Percentiles rank a stretch among this genome's conserved stretches.
Conservation (phyloP, 2,888 invertebrate genomes). For the Mellilla xanthometata region DNA sequence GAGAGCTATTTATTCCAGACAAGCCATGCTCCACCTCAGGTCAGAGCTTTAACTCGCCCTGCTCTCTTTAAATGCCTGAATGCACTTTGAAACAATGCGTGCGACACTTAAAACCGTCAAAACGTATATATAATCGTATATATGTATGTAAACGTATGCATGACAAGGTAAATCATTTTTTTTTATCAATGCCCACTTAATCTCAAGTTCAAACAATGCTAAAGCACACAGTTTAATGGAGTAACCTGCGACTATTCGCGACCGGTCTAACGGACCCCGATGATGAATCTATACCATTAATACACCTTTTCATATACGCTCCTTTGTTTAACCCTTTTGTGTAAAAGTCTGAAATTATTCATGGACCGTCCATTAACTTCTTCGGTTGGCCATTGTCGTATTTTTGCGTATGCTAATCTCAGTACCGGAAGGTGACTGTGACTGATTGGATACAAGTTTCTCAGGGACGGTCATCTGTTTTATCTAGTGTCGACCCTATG, state of each 20-base stretch:
- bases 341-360: slow-evolving; percentile 58
- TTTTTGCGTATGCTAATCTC: slow-evolving; percentile 70
- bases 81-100: too few relatives aligned
- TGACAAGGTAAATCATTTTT: slow-evolving; percentile 16
- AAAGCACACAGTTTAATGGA: slow-evolving; percentile 32
- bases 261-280: slow-evolving; percentile 71
- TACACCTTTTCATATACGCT: slow-evolving; percentile 64
- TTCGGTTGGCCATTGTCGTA: slow-evolving; percentile 63
- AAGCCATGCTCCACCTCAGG: too few relatives aligned
- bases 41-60: too few relatives aligned
- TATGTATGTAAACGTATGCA: too few relatives aligned
- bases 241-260: slow-evolving; percentile 37
- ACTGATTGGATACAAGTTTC: slow-evolving; percentile 69
- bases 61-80: too few relatives aligned
- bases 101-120: too few relatives aligned
- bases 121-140: too few relatives aligned
- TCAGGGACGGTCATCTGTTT: slow-evolving; percentile 62
- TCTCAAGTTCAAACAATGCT: slow-evolving; percentile 19
- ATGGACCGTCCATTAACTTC: slow-evolving; percentile 70
- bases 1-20: too few relatives aligned
- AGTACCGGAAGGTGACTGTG: slow-evolving; percentile 60
- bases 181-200: slow-evolving; percentile 5
- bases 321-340: slow-evolving; percentile 77
- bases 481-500: slow-evolving; percentile 37
- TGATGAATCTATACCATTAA: slow-evolving; percentile 72